phyloP scores from a whole-genome alignment of 2,888 invertebrate genomes.

The Apamea crenata region DNA sequence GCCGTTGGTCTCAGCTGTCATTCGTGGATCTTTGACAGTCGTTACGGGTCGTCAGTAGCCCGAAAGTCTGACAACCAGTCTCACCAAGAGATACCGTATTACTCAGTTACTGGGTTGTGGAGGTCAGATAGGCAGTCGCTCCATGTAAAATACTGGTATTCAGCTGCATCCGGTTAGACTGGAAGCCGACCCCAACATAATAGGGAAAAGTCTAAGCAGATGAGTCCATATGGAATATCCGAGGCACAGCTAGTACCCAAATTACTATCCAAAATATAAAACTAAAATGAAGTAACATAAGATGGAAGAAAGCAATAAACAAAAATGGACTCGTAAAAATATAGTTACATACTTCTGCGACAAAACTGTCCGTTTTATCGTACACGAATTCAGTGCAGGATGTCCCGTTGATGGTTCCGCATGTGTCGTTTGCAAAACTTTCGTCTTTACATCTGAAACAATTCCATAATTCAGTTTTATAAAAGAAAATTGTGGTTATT shows the following conservation, averaged over 20 bases:
- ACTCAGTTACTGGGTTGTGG: too few species aligned
- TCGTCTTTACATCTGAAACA: conserved; percentile 72
- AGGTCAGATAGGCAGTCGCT: too few species aligned
- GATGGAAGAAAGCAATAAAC: neutral
- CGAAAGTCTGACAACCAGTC: too few species aligned
- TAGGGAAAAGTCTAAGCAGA: too few species aligned
- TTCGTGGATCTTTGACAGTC: too few species aligned
- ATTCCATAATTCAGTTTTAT: neutral
- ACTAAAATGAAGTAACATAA: neutral
- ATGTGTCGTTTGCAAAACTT: conserved; percentile 62
- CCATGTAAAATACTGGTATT: too few species aligned
- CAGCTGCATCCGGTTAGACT: too few species aligned
- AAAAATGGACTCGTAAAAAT: neutral
- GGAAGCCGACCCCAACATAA: too few species aligned
- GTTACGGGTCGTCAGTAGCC: too few species aligned
- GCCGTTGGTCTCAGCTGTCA: too few species aligned
- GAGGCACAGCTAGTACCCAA: neutral
- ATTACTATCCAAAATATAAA: neutral
- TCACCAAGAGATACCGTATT: too few species aligned
- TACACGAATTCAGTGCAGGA: conserved; percentile 73
- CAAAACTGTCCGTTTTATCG: conserved; percentile 73
- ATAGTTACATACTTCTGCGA: conserved; percentile 74
- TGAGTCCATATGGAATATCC: neutral
- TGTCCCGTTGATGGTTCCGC: conserved; percentile 54
- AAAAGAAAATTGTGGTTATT: neutral